A percentile compares a stretch with the other conserved stretches of the same genome.
Conservation (phyloP, 2,888 invertebrate species). For the Synergus itoensis region DNA sequence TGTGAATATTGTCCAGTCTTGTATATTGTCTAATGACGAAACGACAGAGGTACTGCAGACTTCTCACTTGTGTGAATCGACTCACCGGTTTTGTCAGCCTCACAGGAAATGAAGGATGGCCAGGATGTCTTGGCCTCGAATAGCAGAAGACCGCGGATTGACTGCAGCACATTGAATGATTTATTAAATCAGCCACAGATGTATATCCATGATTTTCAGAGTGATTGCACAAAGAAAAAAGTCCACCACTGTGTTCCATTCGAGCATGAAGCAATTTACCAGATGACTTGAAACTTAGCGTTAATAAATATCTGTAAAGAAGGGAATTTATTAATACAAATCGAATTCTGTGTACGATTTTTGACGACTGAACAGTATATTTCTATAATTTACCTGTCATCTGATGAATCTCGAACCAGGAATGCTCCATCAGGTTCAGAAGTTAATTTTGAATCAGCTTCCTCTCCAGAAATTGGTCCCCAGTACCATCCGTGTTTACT, state of each 20-base stretch:
- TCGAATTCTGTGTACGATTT: no score
- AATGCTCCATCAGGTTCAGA: slow-evolving; percentile 88
- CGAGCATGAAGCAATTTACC: slow-evolving; percentile 87
- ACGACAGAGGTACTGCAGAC: slow-evolving; percentile 86
- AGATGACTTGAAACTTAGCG: slow-evolving; percentile 85
- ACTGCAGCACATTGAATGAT: slow-evolving; percentile 86
- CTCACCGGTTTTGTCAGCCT: slow-evolving; percentile 87
- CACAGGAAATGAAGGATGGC: slow-evolving; percentile 86
- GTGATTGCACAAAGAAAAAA: slow-evolving; percentile 82
- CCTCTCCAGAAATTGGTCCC: slow-evolving; percentile 87
- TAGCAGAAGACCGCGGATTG: slow-evolving; percentile 86
- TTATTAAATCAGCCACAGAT: slow-evolving; percentile 86
- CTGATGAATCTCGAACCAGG: slow-evolving; percentile 88
- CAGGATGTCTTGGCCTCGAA: slow-evolving; percentile 83
- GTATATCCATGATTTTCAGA: slow-evolving; percentile 79
- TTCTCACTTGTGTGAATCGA: slow-evolving; percentile 85
- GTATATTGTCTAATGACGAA: slow-evolving; percentile 86
- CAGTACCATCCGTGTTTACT: slow-evolving; percentile 86
- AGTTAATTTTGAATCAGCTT: slow-evolving; percentile 85
- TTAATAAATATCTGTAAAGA: slow-evolving; percentile 82
- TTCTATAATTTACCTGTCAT: slow-evolving; percentile 69
- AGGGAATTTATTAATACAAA: not conserved
- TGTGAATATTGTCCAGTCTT: slow-evolving; percentile 84
- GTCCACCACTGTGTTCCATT: slow-evolving; percentile 85
- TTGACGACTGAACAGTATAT: no score